A percentile compares a stretch with the other conserved stretches of the same genome.
Evolutionary conservation across 2,113 vertebrate species (phyloP).

Genomic region (Tetrao urogallus): DNA sequence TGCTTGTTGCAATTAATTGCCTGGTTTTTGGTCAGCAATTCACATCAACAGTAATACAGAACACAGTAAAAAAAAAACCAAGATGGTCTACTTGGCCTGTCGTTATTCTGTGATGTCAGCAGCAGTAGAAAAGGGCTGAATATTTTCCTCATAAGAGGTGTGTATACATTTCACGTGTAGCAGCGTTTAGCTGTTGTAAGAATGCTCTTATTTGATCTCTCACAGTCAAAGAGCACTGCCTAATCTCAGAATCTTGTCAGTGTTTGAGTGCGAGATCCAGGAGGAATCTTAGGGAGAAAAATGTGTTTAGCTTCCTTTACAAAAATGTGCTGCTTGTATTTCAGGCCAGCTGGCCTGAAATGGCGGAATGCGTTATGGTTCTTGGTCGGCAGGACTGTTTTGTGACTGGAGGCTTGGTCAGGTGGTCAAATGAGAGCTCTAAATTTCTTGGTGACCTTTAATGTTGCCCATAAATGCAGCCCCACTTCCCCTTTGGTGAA

Average conservation of each 20-base stretch:
- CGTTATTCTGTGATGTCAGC: background rate
- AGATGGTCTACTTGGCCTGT: background rate
- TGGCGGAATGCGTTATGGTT: background rate
- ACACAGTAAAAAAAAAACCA: background rate
- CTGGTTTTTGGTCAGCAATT: background rate
- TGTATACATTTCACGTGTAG: background rate
- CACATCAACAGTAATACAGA: background rate
- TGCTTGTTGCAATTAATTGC: background rate
- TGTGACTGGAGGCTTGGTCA: background rate
- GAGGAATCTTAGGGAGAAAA: background rate
- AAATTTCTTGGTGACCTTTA: slow-evolving; percentile 49
- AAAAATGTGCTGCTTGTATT: background rate
- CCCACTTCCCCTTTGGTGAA: slow-evolving; percentile 23
- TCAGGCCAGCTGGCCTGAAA: background rate
- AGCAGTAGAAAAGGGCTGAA: background rate
- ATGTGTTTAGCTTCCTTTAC: background rate
- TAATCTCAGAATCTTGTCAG: background rate
- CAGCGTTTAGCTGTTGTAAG: background rate
- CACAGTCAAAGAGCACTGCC: background rate
- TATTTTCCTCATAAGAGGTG: background rate
- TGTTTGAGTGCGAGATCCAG: background rate
- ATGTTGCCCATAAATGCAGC: slow-evolving; percentile 33
- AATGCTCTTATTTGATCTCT: background rate
- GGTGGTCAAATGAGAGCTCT: background rate
- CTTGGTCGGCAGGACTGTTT: background rate